These are phyloP conservation scores for Andrena praecox DNA, from an alignment of 2,888 invertebrate genomes.

Conservation along the genomic window DNA sequence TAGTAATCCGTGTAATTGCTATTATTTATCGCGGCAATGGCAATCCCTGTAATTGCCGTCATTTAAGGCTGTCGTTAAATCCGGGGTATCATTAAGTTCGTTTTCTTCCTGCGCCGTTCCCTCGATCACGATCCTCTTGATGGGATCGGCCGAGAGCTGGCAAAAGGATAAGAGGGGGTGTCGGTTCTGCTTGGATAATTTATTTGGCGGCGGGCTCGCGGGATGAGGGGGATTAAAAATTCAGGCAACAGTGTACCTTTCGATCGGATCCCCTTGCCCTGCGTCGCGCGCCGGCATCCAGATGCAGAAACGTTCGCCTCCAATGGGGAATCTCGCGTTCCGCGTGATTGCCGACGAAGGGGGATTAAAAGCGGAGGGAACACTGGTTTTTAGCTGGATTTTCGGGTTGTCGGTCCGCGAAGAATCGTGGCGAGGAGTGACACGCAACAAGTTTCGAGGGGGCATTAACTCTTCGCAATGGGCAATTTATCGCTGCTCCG, in stretches of 20 bases:
- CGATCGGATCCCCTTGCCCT: too few species aligned
- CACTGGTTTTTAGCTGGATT: background rate
- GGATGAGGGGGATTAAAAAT: background rate
- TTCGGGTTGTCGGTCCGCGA: too few species aligned
- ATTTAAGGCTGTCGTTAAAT: constrained; percentile 30
- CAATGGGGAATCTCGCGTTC: too few species aligned
- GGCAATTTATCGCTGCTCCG: background rate
- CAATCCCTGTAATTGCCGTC: constrained; percentile 22
- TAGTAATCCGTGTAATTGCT: constrained; percentile 22
- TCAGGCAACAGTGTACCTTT: too few species aligned
- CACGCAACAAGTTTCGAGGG: too few species aligned
- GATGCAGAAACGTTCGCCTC: too few species aligned
- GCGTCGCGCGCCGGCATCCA: too few species aligned
- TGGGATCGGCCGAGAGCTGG: constrained; percentile 16
- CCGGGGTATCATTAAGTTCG: constrained; percentile 7
- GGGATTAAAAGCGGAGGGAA: background rate
- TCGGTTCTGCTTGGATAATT: background rate
- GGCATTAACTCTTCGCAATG: background rate
- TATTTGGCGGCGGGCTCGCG: background rate
- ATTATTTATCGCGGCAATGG: constrained; percentile 39
- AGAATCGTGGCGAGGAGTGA: too few species aligned
- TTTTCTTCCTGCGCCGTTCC: constrained; percentile 1
- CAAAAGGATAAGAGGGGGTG: background rate
- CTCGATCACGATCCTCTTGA: constrained; percentile 24
- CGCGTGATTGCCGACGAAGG: background rate